Percentiles rank a stretch among this genome's conserved stretches.
Conservation (phyloP, 2,888 invertebrate species). For the Sturmia bella region DNA sequence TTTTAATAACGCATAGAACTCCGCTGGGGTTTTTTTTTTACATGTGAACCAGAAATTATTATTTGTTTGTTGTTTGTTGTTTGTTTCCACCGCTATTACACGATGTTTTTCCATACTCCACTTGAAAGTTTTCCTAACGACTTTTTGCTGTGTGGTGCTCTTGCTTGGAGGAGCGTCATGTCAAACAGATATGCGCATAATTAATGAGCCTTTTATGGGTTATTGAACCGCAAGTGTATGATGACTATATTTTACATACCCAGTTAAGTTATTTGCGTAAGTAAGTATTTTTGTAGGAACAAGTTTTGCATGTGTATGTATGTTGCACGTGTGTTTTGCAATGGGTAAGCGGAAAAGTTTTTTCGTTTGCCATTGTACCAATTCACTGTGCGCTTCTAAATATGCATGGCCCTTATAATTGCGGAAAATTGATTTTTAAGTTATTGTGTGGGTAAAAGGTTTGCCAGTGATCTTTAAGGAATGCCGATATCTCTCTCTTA, state of each 20-base stretch:
- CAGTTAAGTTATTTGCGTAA: constrained; percentile 19
- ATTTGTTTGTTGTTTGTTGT: not conserved
- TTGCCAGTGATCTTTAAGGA: too few species aligned
- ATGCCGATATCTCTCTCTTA: too few species aligned
- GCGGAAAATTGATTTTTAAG: too few species aligned
- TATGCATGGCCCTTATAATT: too few species aligned
- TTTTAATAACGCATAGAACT: constrained; percentile 57
- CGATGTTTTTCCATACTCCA: constrained; percentile 10
- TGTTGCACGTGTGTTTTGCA: not conserved
- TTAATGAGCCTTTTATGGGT: constrained; percentile 81
- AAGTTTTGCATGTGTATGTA: not conserved
- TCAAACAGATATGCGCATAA: constrained; percentile 79
- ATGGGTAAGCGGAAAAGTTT: not conserved
- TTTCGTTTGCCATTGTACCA: too few species aligned
- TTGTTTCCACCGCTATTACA: not conserved
- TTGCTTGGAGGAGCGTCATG: constrained; percentile 69
- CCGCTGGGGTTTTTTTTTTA: constrained; percentile 53
- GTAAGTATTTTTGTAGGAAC: not conserved
- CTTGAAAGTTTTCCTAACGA: not conserved
- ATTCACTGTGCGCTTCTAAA: too few species aligned
- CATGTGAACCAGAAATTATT: constrained; percentile 51
- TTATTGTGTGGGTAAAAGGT: too few species aligned
- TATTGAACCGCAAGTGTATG: constrained; percentile 77
- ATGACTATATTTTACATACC: constrained; percentile 57
- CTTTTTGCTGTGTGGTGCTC: constrained; percentile 34